Percentiles rank a stretch among this genome's conserved stretches.
phyloP scores from a whole-genome alignment of 2,113 vertebrate species.

The Oncorhynchus tshawytscha region DNA sequence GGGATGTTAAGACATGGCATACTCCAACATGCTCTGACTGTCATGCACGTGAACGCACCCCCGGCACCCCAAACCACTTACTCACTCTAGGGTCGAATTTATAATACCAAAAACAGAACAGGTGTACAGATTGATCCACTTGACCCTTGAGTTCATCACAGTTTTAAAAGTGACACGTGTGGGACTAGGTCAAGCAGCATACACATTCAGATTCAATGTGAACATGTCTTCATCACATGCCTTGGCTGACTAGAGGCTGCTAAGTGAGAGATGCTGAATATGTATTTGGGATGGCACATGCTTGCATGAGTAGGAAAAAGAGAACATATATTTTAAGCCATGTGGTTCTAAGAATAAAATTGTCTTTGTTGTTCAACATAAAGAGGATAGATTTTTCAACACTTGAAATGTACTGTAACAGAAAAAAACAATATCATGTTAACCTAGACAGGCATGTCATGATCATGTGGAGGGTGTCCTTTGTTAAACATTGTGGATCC shows the following conservation, averaged over 20 bases:
- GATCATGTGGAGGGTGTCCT: slow-evolving; percentile 40
- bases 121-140: background rate
- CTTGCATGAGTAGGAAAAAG: slow-evolving; percentile 21
- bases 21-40: slow-evolving; percentile 51
- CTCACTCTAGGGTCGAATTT: slow-evolving; percentile 21
- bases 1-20: slow-evolving; percentile 8
- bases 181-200: background rate
- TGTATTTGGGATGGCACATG: slow-evolving; percentile 9
- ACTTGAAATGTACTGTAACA: too few species aligned
- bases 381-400: slow-evolving; percentile 37
- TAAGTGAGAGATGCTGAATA: slow-evolving; percentile 26
- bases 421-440: slow-evolving; percentile 33
- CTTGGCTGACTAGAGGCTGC: slow-evolving; percentile 33
- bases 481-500: slow-evolving; percentile 40
- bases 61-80: slow-evolving; percentile 31
- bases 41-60: slow-evolving; percentile 54
- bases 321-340: slow-evolving; percentile 24
- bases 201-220: slow-evolving; percentile 16
- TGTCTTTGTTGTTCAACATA: slow-evolving; percentile 19
- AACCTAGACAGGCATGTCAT: slow-evolving; percentile 34
- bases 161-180: background rate
- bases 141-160: background rate
- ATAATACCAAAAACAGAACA: slow-evolving; percentile 30
- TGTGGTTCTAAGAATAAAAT: slow-evolving; percentile 13
- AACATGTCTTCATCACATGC: slow-evolving; percentile 56